These are phyloP conservation scores for Seriola rivoliana DNA, from an alignment of 2,113 vertebrate species.

Conservation along the genomic window DNA sequence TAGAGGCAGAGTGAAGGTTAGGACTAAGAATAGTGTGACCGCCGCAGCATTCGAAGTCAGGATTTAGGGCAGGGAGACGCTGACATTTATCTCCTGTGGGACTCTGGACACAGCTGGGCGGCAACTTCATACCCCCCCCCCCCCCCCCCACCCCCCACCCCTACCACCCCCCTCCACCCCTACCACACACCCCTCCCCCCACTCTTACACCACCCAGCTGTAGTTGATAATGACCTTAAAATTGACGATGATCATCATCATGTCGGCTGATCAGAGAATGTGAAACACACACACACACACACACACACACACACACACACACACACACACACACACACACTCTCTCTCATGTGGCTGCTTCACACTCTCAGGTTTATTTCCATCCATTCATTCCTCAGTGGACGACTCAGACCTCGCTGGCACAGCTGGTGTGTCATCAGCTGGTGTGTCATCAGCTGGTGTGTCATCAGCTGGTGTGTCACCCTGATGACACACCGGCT, in stretches of 20 bases:
- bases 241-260: rapidly evolving
- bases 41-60: constrained; percentile 62
- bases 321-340: background rate
- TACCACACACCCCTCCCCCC: background rate
- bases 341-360: background rate
- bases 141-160: background rate
- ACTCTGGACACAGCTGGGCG: background rate
- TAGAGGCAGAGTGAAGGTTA: constrained; percentile 62
- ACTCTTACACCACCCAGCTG: too few species aligned
- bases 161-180: too few species aligned
- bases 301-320: background rate
- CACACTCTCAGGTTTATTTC: background rate
- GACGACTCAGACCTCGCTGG: too few species aligned
- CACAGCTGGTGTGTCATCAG: too few species aligned
- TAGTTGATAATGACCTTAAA: too few species aligned
- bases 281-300: constrained; percentile 3
- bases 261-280: background rate
- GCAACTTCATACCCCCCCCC: background rate
- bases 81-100: constrained; percentile 32
- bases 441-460: too few species aligned
- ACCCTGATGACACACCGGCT: too few species aligned
- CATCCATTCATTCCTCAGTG: background rate
- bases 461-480: too few species aligned
- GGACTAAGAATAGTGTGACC: constrained; percentile 78
- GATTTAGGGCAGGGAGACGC: background rate